phyloP scores from a whole-genome alignment of 2,888 invertebrate species.

The Cephus spinipes region DNA sequence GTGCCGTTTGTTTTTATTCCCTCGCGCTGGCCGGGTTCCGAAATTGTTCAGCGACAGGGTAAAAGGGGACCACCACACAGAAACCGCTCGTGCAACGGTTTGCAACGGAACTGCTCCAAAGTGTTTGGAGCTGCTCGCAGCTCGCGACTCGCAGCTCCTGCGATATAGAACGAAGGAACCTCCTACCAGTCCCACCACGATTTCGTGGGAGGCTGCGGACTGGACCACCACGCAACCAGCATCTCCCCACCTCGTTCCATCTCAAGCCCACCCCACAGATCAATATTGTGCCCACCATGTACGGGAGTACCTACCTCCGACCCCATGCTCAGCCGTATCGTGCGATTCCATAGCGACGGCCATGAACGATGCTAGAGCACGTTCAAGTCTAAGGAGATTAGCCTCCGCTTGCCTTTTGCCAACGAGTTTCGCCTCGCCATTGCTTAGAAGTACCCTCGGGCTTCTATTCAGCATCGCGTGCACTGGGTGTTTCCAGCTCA shows the following conservation, averaged over 20 bases:
- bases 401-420: not conserved
- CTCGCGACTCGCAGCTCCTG: conserved; percentile 23
- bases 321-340: conserved; percentile 12
- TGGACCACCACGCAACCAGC: conserved; percentile 61
- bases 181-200: conserved; percentile 47
- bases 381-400: conserved; percentile 31
- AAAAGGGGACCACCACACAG: conserved; percentile 9
- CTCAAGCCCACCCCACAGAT: conserved; percentile 50
- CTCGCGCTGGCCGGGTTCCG: not conserved
- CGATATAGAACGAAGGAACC: conserved; percentile 24
- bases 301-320: conserved; percentile 38
- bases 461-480: not conserved
- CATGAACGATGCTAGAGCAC: conserved; percentile 31
- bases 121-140: conserved; percentile 13
- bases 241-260: conserved; percentile 35
- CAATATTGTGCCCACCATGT: conserved; percentile 63
- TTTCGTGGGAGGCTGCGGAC: conserved; percentile 62
- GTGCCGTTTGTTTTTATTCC: not conserved
- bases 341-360: conserved; percentile 27
- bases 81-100: conserved; percentile 32
- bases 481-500: not conserved
- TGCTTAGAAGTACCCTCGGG: not conserved
- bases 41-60: not conserved
- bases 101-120: conserved; percentile 38
- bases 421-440: not conserved